Percentiles rank a stretch among this genome's conserved stretches.
Conservation (phyloP, 2,113 vertebrate genomes). For the Tichodroma muraria region DNA sequence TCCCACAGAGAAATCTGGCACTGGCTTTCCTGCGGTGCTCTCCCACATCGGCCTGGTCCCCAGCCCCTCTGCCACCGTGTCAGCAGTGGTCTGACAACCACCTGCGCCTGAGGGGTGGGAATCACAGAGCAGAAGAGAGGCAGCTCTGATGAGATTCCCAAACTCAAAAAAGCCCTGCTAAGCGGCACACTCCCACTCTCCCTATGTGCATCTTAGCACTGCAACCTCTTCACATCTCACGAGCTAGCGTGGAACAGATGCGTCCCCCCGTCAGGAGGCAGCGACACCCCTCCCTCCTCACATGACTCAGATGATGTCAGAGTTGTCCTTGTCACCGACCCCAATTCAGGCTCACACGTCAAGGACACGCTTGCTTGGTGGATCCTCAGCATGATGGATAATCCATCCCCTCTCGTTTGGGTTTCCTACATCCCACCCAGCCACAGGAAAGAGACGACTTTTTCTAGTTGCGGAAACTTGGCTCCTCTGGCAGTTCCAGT, state of each 20-base stretch:
- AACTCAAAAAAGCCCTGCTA: conserved; percentile 67
- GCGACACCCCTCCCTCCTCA: conserved; percentile 55
- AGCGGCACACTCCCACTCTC: conserved; percentile 65
- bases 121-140: conserved; percentile 41
- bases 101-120: neutral
- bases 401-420: neutral
- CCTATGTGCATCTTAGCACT: conserved; percentile 68
- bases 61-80: neutral
- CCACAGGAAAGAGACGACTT: neutral
- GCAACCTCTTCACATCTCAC: conserved; percentile 67
- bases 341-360: conserved; percentile 49
- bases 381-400: neutral
- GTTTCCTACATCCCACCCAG: neutral
- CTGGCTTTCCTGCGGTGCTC: rapidly evolving
- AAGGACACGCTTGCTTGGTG: conserved; percentile 1
- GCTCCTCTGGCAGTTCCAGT: neutral
- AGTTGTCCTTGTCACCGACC: conserved; percentile 61
- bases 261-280: conserved; percentile 56
- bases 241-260: conserved; percentile 65
- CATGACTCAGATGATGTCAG: conserved; percentile 66
- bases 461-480: neutral
- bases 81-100: neutral
- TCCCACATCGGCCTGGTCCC: neutral
- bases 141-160: conserved; percentile 61
- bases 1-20: neutral